These are phyloP conservation scores for Emydura subglobosa DNA, from an alignment of 2,113 vertebrate species.

Conservation along the genomic window DNA sequence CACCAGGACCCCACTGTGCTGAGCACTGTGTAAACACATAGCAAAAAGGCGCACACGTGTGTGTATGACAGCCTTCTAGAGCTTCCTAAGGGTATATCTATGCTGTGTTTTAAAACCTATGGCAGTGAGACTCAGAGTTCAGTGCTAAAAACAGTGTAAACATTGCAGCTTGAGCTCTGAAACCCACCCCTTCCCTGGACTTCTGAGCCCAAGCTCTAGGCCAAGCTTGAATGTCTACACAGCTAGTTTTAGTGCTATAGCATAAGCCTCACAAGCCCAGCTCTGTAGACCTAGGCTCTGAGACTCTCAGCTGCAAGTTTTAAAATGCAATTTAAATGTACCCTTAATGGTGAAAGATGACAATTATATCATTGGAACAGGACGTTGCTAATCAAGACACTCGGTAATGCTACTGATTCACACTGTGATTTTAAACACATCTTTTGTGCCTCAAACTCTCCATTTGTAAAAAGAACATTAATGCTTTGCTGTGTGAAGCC, in stretches of 20 bases:
- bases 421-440: neutral
- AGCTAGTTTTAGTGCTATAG: no score
- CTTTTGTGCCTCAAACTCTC: neutral
- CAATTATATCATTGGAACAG: neutral
- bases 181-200: no score
- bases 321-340: no score
- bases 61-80: neutral
- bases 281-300: no score
- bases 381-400: neutral
- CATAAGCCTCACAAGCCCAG: no score
- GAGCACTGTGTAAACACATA: neutral
- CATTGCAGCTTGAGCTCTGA: neutral
- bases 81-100: neutral
- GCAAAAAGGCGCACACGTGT: neutral
- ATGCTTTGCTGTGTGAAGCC: no score
- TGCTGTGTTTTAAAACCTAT: neutral
- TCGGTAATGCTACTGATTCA: neutral
- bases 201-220: no score
- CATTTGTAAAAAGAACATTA: accelerated
- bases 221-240: no score
- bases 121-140: neutral
- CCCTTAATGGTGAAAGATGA: no score
- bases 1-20: neutral
- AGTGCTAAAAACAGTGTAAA: neutral
- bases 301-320: no score